These are phyloP conservation scores for Centropus bengalensis DNA, from an alignment of 2,113 vertebrate genomes.

Conservation along the genomic window DNA sequence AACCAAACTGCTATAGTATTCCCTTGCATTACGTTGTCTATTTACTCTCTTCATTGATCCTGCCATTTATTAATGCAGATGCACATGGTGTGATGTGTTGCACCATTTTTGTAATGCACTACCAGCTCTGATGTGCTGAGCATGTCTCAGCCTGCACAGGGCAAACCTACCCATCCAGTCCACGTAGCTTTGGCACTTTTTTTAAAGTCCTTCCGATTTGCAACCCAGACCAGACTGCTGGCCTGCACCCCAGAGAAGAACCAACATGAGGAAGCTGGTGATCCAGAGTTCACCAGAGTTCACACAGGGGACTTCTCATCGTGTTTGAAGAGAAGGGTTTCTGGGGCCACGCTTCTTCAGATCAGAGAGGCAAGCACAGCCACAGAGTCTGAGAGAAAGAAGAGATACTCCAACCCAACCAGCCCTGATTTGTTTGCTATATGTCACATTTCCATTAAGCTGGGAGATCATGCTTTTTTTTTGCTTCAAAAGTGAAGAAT, in stretches of 20 bases:
- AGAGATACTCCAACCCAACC: neutral
- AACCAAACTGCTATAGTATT: neutral
- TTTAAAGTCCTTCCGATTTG: neutral
- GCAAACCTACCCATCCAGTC: neutral
- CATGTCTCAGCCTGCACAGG: neutral
- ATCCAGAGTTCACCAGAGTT: neutral
- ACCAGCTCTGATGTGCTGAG: neutral
- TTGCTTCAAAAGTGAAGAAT: neutral
- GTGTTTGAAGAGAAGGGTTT: neutral
- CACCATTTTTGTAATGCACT: fast-evolving
- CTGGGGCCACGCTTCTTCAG: neutral
- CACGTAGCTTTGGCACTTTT: neutral
- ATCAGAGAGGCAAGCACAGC: neutral
- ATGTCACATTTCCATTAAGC: neutral
- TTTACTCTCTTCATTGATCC: neutral
- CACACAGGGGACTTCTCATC: neutral
- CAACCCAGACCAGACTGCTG: neutral
- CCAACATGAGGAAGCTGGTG: neutral
- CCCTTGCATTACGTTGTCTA: neutral
- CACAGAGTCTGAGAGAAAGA: neutral
- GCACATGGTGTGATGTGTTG: neutral
- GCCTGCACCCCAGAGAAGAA: neutral
- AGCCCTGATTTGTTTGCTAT: neutral
- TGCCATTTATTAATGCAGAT: neutral
- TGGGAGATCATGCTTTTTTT: neutral